Percentiles rank a stretch among this genome's conserved stretches.
Evolutionary conservation across 2,797 vertebrate species (phyloP).

Genomic region (Sparidentex hasta): DNA sequence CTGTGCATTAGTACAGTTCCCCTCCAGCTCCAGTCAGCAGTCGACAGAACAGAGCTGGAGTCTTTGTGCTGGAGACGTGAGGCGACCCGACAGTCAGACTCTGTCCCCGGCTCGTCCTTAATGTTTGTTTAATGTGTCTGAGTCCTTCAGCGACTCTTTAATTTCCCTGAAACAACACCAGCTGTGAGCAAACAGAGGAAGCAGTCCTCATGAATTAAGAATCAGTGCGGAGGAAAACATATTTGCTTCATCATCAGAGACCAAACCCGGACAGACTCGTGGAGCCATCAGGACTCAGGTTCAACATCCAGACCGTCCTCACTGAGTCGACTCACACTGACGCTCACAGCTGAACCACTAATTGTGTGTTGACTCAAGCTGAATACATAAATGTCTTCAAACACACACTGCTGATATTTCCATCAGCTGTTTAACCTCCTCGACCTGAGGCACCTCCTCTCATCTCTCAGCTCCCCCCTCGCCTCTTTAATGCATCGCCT

Average conservation of each 20-base stretch:
- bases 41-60: no score
- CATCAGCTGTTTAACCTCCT: conserved; percentile 57
- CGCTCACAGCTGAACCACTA: neutral
- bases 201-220: conserved; percentile 21
- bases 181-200: neutral
- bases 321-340: neutral
- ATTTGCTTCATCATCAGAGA: conserved; percentile 4
- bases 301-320: neutral
- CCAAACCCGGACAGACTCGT: neutral
- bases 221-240: neutral
- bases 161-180: neutral
- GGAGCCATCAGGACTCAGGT: neutral
- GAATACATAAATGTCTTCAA: conserved; percentile 2
- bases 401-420: conserved; percentile 9
- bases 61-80: no score
- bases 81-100: no score
- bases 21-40: no score
- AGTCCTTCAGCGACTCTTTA: no score
- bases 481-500: conserved; percentile 12
- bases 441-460: conserved; percentile 33
- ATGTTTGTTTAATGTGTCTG: no score
- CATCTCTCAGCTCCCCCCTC: conserved; percentile 4
- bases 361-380: conserved; percentile 17
- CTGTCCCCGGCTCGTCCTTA: no score
- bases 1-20: no score